These are phyloP conservation scores for Quadroppia sp. DNA, from an alignment of 2,888 invertebrate species.

Conservation along the genomic window DNA sequence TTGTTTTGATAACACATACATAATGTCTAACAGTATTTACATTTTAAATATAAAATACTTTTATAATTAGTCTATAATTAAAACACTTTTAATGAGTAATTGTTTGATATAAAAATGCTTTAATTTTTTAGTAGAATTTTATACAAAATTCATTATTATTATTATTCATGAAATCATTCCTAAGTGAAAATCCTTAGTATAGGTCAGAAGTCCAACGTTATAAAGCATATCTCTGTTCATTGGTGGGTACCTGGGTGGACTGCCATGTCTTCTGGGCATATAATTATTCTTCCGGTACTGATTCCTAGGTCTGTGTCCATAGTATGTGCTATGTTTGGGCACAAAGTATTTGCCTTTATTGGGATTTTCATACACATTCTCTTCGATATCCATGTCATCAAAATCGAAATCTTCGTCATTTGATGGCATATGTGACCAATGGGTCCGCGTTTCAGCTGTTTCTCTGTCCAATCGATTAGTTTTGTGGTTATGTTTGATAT, in stretches of 20 bases:
- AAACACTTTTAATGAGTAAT: too few species aligned
- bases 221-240: background rate
- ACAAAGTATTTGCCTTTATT: too few species aligned
- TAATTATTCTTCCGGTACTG: background rate
- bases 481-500: too few species aligned
- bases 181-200: constrained; percentile 12
- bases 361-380: too few species aligned
- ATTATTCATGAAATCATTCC: background rate
- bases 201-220: background rate
- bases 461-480: background rate
- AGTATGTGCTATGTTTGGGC: too few species aligned
- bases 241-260: constrained; percentile 5
- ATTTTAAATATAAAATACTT: too few species aligned
- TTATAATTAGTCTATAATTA: too few species aligned
- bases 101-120: too few species aligned
- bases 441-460: background rate
- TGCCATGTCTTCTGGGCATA: background rate
- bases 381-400: constrained; percentile 11
- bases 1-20: too few species aligned
- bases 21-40: too few species aligned
- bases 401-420: background rate
- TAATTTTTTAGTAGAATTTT: too few species aligned
- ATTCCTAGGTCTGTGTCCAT: background rate
- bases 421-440: background rate
- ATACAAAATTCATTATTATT: background rate